phyloP scores from a whole-genome alignment of 2,113 vertebrate genomes.

The Cranoglanis bouderius region DNA sequence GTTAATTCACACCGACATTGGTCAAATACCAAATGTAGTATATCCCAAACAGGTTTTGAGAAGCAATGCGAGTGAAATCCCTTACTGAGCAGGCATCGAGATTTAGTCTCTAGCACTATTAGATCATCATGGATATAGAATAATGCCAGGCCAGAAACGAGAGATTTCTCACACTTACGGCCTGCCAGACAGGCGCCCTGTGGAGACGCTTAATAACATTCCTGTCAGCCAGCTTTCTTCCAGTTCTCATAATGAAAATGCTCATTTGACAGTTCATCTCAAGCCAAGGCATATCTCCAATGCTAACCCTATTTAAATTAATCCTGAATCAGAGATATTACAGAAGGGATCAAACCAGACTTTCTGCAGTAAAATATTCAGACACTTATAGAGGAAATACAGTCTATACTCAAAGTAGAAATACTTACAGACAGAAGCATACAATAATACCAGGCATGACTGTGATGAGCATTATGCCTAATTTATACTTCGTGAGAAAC shows the following conservation, averaged over 20 bases:
- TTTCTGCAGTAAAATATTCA: background rate
- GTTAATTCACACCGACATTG: background rate
- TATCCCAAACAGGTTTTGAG: background rate
- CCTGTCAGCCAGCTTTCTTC: constrained; percentile 53
- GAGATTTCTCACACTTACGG: constrained; percentile 34
- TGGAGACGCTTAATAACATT: constrained; percentile 56
- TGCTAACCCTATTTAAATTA: constrained; percentile 39
- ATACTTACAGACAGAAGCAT: background rate
- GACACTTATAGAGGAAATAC: background rate
- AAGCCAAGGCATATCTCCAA: constrained; percentile 12
- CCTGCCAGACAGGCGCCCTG: constrained; percentile 44
- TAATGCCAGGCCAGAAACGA: constrained; percentile 33
- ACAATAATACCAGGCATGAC: background rate
- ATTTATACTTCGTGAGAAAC: background rate
- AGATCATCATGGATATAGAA: constrained; percentile 40
- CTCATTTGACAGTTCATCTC: constrained; percentile 55
- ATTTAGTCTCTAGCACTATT: constrained; percentile 34
- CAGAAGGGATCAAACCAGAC: constrained; percentile 10
- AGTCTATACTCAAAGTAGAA: background rate
- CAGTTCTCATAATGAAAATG: constrained; percentile 58
- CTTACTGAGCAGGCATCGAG: constrained; percentile 10
- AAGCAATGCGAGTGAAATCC: background rate
- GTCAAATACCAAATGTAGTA: background rate
- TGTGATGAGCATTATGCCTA: background rate
- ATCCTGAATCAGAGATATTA: constrained; percentile 45